Percentiles rank a stretch among this genome's conserved stretches.
Evolutionary conservation across 2,113 vertebrate species (phyloP).

Genomic region (Oophaga pumilio): DNA sequence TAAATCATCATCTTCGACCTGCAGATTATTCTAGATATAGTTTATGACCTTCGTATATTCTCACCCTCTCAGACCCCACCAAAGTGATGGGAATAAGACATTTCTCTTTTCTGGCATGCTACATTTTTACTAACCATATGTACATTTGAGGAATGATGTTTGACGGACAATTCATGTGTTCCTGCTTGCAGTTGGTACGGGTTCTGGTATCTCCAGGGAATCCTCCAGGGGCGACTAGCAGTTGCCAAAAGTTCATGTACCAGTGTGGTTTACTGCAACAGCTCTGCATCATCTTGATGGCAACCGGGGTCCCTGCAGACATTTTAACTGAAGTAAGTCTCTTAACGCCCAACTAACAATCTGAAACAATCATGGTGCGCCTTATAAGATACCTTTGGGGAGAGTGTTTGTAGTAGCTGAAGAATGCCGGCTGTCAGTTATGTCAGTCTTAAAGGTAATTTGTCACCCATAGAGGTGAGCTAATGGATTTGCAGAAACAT

Average conservation of each 20-base stretch:
- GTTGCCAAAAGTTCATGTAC: conserved; percentile 95
- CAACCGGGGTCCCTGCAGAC: conserved; percentile 93
- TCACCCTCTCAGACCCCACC: neutral
- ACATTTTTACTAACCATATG: neutral
- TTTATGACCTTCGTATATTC: too few relatives aligned
- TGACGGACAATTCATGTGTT: conserved; percentile 9
- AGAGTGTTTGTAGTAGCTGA: too few relatives aligned
- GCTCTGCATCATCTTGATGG: conserved; percentile 96
- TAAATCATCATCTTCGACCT: too few relatives aligned
- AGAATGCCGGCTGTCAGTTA: too few relatives aligned
- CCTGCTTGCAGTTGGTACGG: conserved; percentile 80
- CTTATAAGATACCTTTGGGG: too few relatives aligned
- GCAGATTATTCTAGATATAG: conserved; percentile 10
- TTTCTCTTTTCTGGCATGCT: neutral
- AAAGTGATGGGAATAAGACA: neutral
- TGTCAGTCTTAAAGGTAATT: too few relatives aligned
- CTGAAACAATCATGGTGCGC: too few relatives aligned
- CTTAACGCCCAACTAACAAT: neutral
- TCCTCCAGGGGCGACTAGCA: conserved; percentile 90
- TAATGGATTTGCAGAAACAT: too few relatives aligned
- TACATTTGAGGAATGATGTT: neutral
- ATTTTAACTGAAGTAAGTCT: conserved; percentile 90
- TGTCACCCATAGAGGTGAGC: too few relatives aligned
- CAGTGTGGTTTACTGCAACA: conserved; percentile 93
- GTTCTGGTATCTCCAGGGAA: conserved; percentile 95